Evolutionary conservation across 2,888 invertebrate genomes (phyloP).

Genomic region (Microdon myrmicae): DNA sequence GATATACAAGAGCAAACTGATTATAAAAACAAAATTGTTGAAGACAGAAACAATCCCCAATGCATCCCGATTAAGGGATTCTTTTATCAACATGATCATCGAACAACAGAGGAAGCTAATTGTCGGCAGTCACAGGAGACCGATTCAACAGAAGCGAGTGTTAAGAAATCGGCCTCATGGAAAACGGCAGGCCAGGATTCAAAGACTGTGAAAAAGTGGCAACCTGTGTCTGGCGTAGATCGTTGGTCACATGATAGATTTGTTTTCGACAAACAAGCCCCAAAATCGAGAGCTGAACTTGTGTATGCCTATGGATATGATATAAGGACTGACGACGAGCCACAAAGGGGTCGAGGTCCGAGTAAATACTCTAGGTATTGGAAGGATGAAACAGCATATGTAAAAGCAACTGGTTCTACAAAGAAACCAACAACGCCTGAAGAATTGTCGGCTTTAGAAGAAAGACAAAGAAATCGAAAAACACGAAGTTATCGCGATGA

Average conservation of each 20-base stretch:
- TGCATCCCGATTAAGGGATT: slow-evolving; percentile 96
- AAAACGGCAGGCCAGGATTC: slow-evolving; percentile 62
- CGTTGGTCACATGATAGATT: slow-evolving; percentile 88
- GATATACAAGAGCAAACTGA: slow-evolving; percentile 73
- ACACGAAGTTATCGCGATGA: slow-evolving; percentile 60
- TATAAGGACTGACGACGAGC: slow-evolving; percentile 90
- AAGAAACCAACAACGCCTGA: slow-evolving; percentile 68
- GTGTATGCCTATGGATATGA: slow-evolving; percentile 92
- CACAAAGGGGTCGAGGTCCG: slow-evolving; percentile 90
- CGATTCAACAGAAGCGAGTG: slow-evolving; percentile 60
- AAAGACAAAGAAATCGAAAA: slow-evolving; percentile 46
- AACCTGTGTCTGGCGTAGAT: slow-evolving; percentile 68
- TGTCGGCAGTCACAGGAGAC: slow-evolving; percentile 53
- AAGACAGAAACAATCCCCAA: slow-evolving; percentile 95
- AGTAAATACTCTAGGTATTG: slow-evolving; percentile 92
- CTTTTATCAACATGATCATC: slow-evolving; percentile 96
- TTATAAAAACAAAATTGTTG: slow-evolving; percentile 82
- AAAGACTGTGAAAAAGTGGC: slow-evolving; percentile 66
- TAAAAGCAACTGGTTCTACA: slow-evolving; percentile 68
- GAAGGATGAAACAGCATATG: slow-evolving; percentile 92
- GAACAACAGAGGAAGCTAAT: slow-evolving; percentile 76
- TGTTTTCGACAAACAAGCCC: slow-evolving; percentile 73
- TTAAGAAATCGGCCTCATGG: slow-evolving; percentile 56
- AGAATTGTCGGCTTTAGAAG: slow-evolving; percentile 70
- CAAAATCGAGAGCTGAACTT: slow-evolving; percentile 86